These are phyloP conservation scores for Xanthia togata DNA, from an alignment of 2,888 invertebrate genomes.

Conservation along the genomic window DNA sequence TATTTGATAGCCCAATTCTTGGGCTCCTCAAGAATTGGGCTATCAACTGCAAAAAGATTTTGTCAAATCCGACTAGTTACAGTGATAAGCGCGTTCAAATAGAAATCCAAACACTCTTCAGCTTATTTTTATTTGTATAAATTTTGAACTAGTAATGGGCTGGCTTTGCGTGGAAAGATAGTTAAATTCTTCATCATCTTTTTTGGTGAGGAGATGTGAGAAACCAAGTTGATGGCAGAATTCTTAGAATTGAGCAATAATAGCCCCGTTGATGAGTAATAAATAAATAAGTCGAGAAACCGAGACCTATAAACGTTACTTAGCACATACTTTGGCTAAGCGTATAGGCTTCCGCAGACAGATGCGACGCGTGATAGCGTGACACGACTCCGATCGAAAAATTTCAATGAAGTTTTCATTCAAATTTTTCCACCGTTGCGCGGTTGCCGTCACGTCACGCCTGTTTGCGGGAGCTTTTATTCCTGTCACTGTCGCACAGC, in stretches of 20 bases:
- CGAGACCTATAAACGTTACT: background rate
- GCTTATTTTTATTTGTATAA: slow-evolving; percentile 2
- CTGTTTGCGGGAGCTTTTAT: too few relatives aligned
- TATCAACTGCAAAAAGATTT: background rate
- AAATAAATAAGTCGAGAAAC: background rate
- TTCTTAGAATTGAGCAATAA: slow-evolving; percentile 14
- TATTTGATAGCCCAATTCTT: too few relatives aligned
- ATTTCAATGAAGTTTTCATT: too few relatives aligned
- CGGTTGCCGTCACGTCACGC: too few relatives aligned
- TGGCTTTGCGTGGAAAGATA: slow-evolving; percentile 14
- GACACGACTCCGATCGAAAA: too few relatives aligned
- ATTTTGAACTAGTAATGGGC: slow-evolving; percentile 25
- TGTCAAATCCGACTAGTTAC: too few relatives aligned
- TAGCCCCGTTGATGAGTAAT: background rate
- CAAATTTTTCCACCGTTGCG: too few relatives aligned
- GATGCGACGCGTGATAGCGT: too few relatives aligned
- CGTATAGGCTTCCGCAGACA: background rate
- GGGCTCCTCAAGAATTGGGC: background rate
- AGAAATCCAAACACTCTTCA: too few relatives aligned
- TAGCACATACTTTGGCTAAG: background rate
- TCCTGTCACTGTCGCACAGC: too few relatives aligned
- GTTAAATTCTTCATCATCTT: slow-evolving; percentile 7
- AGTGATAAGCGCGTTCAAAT: too few relatives aligned
- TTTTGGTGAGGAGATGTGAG: slow-evolving; percentile 1
- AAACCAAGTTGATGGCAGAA: background rate